These are phyloP conservation scores for Dendroctonus valens DNA, from an alignment of 1,140 invertebrate genomes.

Conservation along the genomic window DNA sequence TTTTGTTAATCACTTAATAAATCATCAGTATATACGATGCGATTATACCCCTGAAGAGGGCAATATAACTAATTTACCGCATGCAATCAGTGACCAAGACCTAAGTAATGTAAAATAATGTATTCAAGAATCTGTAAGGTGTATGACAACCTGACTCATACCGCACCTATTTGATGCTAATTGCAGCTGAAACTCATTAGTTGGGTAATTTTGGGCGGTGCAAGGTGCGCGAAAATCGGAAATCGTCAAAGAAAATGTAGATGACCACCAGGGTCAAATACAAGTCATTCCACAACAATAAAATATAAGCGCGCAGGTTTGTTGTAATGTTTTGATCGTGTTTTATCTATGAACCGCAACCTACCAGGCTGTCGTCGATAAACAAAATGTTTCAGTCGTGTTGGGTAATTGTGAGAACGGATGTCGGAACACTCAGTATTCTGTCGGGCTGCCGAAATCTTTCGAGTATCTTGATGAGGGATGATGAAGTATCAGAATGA, in stretches of 20 bases:
- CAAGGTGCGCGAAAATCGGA: constrained; percentile 15
- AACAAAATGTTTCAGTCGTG: constrained; percentile 32
- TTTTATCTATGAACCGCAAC: constrained; percentile 33
- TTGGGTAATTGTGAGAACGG: constrained; percentile 22
- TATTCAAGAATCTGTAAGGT: neutral
- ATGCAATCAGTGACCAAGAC: too few relatives aligned
- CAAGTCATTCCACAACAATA: too few relatives aligned
- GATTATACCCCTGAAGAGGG: too few relatives aligned
- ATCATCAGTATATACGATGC: too few relatives aligned
- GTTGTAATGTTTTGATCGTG: constrained; percentile 30
- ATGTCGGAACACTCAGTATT: constrained; percentile 27
- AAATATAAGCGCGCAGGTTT: constrained; percentile 22
- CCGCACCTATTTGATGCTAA: neutral
- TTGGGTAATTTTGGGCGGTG: neutral
- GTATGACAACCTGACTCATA: constrained; percentile 8
- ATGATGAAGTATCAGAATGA: constrained; percentile 27
- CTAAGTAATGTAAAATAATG: too few relatives aligned
- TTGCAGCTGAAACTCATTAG: neutral
- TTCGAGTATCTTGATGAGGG: constrained; percentile 5
- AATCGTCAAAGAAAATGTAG: constrained; percentile 17
- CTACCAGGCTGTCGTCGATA: constrained; percentile 17
- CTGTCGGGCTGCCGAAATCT: constrained; percentile 1
- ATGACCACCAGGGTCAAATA: constrained; percentile 24
- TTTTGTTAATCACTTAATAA: too few relatives aligned
- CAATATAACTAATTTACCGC: too few relatives aligned